These are phyloP conservation scores for Leptopilina drosophilae DNA, from an alignment of 2,888 invertebrate genomes.

Conservation along the genomic window DNA sequence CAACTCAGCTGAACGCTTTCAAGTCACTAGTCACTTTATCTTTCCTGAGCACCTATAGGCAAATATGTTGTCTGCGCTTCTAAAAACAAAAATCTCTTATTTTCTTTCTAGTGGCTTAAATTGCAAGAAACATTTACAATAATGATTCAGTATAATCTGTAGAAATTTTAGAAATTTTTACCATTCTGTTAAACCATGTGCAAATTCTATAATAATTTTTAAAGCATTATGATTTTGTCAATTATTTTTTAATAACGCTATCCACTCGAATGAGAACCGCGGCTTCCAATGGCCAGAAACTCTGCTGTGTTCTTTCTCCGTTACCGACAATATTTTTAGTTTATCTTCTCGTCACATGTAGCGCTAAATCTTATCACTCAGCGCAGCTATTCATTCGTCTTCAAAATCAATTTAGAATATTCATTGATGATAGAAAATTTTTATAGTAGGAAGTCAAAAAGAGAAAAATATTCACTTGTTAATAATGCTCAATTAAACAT, in stretches of 20 bases:
- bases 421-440: not conserved
- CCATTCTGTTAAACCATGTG: not conserved
- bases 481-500: not conserved
- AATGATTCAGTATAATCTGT: not conserved
- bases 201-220: conserved; percentile 43
- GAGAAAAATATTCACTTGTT: not conserved
- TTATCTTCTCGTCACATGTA: conserved; percentile 25
- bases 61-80: conserved; percentile 24
- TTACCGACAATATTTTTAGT: conserved; percentile 52
- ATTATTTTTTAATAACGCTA: conserved; percentile 46
- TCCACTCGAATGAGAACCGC: conserved; percentile 47
- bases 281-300: conserved; percentile 32
- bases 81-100: not conserved
- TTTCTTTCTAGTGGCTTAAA: not conserved
- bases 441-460: not conserved
- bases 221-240: conserved; percentile 56
- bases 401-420: conserved; percentile 42
- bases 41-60: conserved; percentile 9
- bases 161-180: conserved; percentile 19
- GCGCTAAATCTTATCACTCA: conserved; percentile 46
- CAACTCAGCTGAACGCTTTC: conserved; percentile 16
- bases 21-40: conserved; percentile 28
- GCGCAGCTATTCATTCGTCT: conserved; percentile 47
- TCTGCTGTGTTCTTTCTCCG: conserved; percentile 43
- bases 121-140: not conserved